A percentile compares a stretch with the other conserved stretches of the same genome.
phyloP scores from a whole-genome alignment of 2,888 invertebrate genomes.

The Platycheirus rosarum region DNA sequence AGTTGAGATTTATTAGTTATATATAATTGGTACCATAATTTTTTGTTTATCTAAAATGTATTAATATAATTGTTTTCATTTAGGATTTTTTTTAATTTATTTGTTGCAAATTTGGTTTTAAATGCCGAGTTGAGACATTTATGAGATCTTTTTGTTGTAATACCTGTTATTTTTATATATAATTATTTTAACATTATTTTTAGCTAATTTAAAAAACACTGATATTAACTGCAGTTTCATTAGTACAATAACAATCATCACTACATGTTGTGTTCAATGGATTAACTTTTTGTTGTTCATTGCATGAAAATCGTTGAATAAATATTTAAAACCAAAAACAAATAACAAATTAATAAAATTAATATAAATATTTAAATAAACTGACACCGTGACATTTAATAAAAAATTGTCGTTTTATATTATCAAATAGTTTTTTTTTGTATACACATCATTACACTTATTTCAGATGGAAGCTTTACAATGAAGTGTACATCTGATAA shows the following conservation, averaged over 20 bases:
- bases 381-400: too few relatives aligned
- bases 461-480: too few relatives aligned
- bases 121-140: too few relatives aligned
- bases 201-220: constrained; percentile 58
- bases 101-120: too few relatives aligned
- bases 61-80: constrained; percentile 18
- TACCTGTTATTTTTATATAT: constrained; percentile 25
- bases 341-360: constrained; percentile 12
- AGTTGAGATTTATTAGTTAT: constrained; percentile 38
- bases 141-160: too few relatives aligned
- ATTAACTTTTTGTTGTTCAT: constrained; percentile 43
- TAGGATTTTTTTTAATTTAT: constrained; percentile 50
- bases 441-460: too few relatives aligned
- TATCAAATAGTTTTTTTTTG: too few relatives aligned
- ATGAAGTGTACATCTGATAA: too few relatives aligned
- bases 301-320: constrained; percentile 67
- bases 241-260: constrained; percentile 52
- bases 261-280: constrained; percentile 40
- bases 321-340: constrained; percentile 1
- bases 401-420: too few relatives aligned
- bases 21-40: constrained; percentile 67
- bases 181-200: constrained; percentile 39
- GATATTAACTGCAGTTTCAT: constrained; percentile 59
- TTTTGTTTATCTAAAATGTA: constrained; percentile 23
- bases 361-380: too few relatives aligned